phyloP scores from a whole-genome alignment of 2,113 vertebrate species.

The Myanophis thanlyinensis region DNA sequence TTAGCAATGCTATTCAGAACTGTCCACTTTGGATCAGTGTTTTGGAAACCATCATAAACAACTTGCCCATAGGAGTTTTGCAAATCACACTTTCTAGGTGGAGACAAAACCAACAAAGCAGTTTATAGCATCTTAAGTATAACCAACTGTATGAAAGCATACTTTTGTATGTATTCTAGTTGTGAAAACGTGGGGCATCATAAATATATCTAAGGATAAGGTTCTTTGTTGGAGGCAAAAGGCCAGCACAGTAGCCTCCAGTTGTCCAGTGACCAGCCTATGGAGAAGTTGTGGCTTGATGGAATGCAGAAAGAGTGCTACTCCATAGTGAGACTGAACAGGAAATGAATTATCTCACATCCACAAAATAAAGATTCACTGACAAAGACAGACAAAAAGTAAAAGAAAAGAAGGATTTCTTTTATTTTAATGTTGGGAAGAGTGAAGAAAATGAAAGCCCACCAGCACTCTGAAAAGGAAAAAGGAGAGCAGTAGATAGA shows the following conservation, averaged over 20 bases:
- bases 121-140: background rate
- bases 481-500: background rate
- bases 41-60: conserved; percentile 16
- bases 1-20: background rate
- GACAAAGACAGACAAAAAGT: background rate
- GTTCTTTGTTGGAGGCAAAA: background rate
- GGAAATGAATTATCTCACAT: background rate
- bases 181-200: background rate
- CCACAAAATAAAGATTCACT: background rate
- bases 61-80: background rate
- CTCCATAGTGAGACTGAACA: background rate
- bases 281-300: background rate
- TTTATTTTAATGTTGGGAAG: background rate
- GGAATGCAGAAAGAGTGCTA: background rate
- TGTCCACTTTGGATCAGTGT: background rate
- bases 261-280: background rate
- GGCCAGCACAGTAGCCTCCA: background rate
- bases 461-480: background rate
- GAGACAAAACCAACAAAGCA: background rate
- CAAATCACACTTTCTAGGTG: background rate
- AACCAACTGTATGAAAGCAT: background rate
- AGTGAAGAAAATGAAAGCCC: background rate
- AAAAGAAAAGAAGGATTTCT: background rate
- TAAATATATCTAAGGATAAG: background rate
- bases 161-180: background rate